Conservation (phyloP, 2,797 vertebrate genomes). For the Coracias cyanogaster region DNA sequence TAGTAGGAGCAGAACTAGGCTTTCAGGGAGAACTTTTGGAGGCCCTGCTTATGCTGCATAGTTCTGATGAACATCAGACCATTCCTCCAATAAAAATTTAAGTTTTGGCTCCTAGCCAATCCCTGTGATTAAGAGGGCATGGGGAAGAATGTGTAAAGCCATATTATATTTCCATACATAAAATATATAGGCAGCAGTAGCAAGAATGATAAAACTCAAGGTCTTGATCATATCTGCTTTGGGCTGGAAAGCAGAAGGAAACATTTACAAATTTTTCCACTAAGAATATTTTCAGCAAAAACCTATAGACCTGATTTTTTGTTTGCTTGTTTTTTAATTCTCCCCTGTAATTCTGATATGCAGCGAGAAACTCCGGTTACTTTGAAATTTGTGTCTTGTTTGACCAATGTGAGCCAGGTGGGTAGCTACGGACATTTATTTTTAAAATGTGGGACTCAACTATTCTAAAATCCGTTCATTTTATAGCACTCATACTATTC, state of each 20-base stretch:
- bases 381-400: not conserved
- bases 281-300: not conserved
- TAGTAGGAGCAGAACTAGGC: not conserved
- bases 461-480: not conserved
- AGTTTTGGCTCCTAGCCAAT: not conserved
- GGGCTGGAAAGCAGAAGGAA: not conserved
- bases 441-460: not conserved
- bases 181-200: not conserved
- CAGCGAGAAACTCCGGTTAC: not conserved
- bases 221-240: not conserved
- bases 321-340: not conserved
- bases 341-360: not conserved
- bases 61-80: not conserved
- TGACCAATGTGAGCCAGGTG: not conserved
- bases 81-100: not conserved
- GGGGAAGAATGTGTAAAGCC: not conserved
- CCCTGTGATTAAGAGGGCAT: fast-evolving
- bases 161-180: not conserved
- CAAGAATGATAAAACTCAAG: not conserved
- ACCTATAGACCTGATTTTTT: not conserved
- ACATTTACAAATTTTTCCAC: not conserved
- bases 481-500: not conserved
- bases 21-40: not conserved
- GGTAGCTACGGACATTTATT: not conserved
- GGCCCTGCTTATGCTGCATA: not conserved